Conservation (phyloP, 2,797 vertebrate genomes). For the Poeciliopsis turneri region DNA sequence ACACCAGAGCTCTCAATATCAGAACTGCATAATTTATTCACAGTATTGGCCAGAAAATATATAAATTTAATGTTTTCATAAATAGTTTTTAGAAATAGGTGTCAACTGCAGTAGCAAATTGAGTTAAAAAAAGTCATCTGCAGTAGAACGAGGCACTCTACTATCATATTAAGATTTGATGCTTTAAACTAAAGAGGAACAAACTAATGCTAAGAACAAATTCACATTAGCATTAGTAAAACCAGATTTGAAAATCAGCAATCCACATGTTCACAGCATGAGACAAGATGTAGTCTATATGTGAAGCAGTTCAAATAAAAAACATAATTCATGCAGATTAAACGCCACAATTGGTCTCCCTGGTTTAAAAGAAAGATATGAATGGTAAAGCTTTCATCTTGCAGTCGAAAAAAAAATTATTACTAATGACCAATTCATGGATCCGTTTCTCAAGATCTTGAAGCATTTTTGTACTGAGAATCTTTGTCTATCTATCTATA, state of each 20-base stretch:
- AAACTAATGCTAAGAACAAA: no score
- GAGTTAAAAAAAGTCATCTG: not conserved
- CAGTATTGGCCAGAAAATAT: not conserved
- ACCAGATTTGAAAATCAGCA: not conserved
- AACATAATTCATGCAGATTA: not conserved
- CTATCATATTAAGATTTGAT: no score
- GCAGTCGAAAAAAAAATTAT: not conserved
- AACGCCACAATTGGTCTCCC: not conserved
- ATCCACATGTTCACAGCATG: not conserved
- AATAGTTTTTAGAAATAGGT: not conserved
- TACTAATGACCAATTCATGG: no score
- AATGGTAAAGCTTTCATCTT: not conserved
- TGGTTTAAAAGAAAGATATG: not conserved
- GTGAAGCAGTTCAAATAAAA: not conserved
- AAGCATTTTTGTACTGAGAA: not conserved
- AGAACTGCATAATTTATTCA: not conserved
- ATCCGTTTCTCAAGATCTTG: no score
- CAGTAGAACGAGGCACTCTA: no score
- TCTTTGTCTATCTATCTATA: not conserved
- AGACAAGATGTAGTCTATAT: not conserved
- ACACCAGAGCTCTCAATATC: not conserved
- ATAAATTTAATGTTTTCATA: no score
- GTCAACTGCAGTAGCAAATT: not conserved
- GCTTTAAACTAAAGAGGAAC: no score
- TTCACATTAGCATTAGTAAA: not conserved